Evolutionary conservation across 2,113 vertebrate genomes (phyloP).

Genomic region (Sphyrna mokarran): DNA sequence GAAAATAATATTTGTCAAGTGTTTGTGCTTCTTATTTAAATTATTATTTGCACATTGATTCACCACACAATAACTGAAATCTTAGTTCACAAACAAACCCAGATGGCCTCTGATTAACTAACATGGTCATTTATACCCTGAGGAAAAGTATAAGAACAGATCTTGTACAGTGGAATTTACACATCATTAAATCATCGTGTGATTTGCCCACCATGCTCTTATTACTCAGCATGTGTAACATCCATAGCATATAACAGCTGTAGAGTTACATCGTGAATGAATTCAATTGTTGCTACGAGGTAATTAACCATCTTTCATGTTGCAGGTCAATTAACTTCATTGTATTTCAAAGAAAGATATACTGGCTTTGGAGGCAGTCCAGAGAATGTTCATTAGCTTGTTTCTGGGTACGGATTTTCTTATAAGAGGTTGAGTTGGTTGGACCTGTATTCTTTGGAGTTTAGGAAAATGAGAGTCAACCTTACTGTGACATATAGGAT

Average conservation of each 20-base stretch:
- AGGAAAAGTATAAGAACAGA: background rate
- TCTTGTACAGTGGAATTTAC: background rate
- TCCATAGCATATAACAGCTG: slow-evolving; percentile 4
- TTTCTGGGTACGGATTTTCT: no score
- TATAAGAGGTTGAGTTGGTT: no score
- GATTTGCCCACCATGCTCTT: slow-evolving; percentile 7
- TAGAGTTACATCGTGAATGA: slow-evolving; percentile 11
- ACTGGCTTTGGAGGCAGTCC: no score
- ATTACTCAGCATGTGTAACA: background rate
- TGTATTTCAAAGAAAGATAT: background rate
- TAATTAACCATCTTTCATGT: slow-evolving; percentile 21
- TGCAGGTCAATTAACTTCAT: background rate
- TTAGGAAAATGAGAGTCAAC: no score
- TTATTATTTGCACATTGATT: slow-evolving; percentile 25
- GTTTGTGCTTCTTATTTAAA: slow-evolving; percentile 6
- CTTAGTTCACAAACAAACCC: slow-evolving; percentile 14
- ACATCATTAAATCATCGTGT: slow-evolving; percentile 23
- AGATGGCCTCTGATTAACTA: slow-evolving; percentile 8
- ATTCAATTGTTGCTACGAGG: background rate
- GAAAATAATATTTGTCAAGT: slow-evolving; percentile 26
- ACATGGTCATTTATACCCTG: background rate
- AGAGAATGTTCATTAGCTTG: no score
- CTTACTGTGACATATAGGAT: no score
- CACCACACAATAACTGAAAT: background rate
- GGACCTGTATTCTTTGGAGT: no score